A percentile compares a stretch with the other conserved stretches of the same genome.
Evolutionary conservation across 2,888 invertebrate species (phyloP).

Genomic region (Rhingia rostrata): DNA sequence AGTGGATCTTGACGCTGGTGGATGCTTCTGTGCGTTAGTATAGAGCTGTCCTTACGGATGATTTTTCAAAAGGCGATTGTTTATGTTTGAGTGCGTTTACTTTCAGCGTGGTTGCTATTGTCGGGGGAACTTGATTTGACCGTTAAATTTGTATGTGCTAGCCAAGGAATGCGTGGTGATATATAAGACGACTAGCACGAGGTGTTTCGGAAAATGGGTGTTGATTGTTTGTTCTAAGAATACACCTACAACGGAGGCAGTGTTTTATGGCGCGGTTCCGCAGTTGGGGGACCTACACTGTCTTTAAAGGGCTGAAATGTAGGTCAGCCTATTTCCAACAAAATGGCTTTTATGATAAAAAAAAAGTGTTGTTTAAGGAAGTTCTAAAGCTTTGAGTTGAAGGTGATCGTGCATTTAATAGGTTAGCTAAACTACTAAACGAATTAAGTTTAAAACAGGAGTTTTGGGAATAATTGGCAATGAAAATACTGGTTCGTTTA

Average conservation of each 20-base stretch:
- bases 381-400: too few species aligned
- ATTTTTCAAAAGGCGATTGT: constrained; percentile 37
- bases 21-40: constrained; percentile 17
- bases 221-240: constrained; percentile 28
- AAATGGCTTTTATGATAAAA: too few species aligned
- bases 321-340: too few species aligned
- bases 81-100: constrained; percentile 60
- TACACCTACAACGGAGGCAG: neutral
- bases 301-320: too few species aligned
- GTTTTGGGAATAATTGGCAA: too few species aligned
- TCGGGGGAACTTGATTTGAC: constrained; percentile 16
- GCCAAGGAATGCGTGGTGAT: constrained; percentile 19
- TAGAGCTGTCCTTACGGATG: constrained; percentile 38
- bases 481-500: too few species aligned
- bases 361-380: too few species aligned
- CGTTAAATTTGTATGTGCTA: constrained; percentile 49
- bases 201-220: constrained; percentile 16
- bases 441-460: too few species aligned
- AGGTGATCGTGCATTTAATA: too few species aligned
- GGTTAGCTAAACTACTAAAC: too few species aligned
- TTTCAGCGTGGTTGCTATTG: neutral
- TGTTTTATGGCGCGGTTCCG: too few species aligned
- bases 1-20: constrained; percentile 21
- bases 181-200: neutral
- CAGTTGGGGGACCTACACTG: too few species aligned